phyloP scores from a whole-genome alignment of 2,113 vertebrate species.

The Boleophthalmus pectinirostris region DNA sequence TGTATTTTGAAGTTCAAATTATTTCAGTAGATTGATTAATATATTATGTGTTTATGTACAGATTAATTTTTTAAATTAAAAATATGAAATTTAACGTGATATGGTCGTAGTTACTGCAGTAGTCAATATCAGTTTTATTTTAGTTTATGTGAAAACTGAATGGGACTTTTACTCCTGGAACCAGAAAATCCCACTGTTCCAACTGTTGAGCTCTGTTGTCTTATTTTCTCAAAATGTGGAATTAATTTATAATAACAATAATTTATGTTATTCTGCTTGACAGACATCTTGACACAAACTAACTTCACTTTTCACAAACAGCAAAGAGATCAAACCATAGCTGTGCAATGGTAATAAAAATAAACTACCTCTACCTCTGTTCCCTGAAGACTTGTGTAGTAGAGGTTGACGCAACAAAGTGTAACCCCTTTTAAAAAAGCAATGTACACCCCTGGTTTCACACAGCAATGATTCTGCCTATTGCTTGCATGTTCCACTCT shows the following conservation, averaged over 20 bases:
- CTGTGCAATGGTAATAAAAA: background rate
- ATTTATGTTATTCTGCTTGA: background rate
- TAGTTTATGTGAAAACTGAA: background rate
- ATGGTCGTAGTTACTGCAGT: background rate
- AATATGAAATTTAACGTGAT: no score
- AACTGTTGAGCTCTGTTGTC: no score
- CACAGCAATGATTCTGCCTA: constrained; percentile 36
- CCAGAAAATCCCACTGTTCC: background rate
- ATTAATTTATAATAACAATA: background rate
- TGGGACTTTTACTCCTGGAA: background rate
- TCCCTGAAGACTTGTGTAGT: constrained; percentile 16
- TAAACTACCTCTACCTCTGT: constrained; percentile 61
- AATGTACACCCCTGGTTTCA: constrained; percentile 28
- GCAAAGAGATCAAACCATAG: no score
- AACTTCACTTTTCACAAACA: constrained; percentile 66
- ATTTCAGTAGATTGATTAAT: background rate
- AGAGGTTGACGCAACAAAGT: constrained; percentile 35
- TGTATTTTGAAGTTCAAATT: background rate
- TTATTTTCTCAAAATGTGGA: background rate
- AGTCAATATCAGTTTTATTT: background rate
- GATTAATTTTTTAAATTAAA: no score
- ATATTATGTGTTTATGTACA: background rate
- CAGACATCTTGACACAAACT: constrained; percentile 17
- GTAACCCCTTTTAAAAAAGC: constrained; percentile 31
- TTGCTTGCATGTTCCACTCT: constrained; percentile 1